These are phyloP conservation scores for Tortrix viridana DNA, from an alignment of 2,888 invertebrate species.

Conservation along the genomic window DNA sequence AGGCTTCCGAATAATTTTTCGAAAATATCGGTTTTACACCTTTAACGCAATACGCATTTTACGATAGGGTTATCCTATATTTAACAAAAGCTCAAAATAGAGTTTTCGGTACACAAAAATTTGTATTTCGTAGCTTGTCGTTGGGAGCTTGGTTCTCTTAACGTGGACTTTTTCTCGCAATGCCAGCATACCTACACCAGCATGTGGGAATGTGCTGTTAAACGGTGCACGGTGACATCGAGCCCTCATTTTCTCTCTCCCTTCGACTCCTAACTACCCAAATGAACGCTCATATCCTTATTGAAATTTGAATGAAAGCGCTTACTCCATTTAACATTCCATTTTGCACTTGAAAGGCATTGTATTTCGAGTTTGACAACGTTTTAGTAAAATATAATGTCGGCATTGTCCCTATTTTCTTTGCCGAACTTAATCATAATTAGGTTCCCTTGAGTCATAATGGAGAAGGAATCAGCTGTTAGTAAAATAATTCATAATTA, in stretches of 20 bases:
- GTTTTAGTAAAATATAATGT: conserved; percentile 41
- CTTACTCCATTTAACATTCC: conserved; percentile 40
- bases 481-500: conserved; percentile 10
- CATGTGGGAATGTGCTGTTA: not conserved
- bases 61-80: too few species aligned
- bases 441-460: conserved; percentile 19
- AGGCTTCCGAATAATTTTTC: too few species aligned
- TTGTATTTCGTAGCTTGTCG: not conserved
- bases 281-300: conserved; percentile 39
- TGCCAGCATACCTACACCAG: not conserved
- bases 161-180: not conserved
- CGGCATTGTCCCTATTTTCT: conserved; percentile 33
- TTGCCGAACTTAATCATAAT: conserved; percentile 21
- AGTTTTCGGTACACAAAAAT: too few species aligned
- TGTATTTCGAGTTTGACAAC: conserved; percentile 42
- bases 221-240: not conserved
- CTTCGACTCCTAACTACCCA: not conserved
- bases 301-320: conserved; percentile 40
- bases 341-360: conserved; percentile 40
- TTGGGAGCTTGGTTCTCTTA: not conserved
- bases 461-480: conserved; percentile 8
- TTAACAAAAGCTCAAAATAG: too few species aligned
- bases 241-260: not conserved
- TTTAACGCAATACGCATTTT: too few species aligned
- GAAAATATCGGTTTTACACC: too few species aligned